Evolutionary conservation across 2,113 vertebrate genomes (phyloP), one percentile per base, ranked within the genome.

Genomic region (Sapayoa aenigma): DNA sequence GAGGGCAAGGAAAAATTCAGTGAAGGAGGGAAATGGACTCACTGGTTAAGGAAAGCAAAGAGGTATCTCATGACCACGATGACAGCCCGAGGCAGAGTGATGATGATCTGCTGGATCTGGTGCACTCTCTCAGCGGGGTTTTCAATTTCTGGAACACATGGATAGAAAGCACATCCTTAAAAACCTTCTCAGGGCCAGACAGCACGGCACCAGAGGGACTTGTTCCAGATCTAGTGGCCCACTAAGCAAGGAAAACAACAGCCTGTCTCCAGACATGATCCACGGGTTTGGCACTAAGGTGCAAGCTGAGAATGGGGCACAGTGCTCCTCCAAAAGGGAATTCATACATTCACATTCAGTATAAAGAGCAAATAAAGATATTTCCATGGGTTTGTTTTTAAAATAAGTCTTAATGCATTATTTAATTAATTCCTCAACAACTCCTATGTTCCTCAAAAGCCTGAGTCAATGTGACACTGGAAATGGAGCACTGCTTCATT

Each of bases 31-130:
- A 19, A 44, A 63, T 22, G 44, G 5, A 98, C 99, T 99, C 96
- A 99, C 99, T 99, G 99, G 91, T 99, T 99, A 69, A 99, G 98
- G 97, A 99, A 99, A 50, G 99, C 99, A 93, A 99, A 99, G 93
- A 99, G 98, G 75, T 99, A 99, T 99, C 99, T 98, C 99, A 99
- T 99, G 98, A 99, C 99, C 53, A 99, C 98, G 50, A 99, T 98
- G 97, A 99, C 98, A 37, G 98, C 98, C 15, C 99, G 98, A 79
- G 98, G 98, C 84, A 99, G 98, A 52, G 99, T 99, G 93, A 99
- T 86, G 46, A 99, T 96, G 81, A 99, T 99, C 92, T 99, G 99
- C 93, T 99, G 99, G 92, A 99, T 98, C 96, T 99, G 99, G 94
- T 99, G 99, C 94, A 99, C 99, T 98, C 99, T 98, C 95, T 99